Conservation (phyloP, 2,797 vertebrate genomes). For the Aldrovandia affinis region DNA sequence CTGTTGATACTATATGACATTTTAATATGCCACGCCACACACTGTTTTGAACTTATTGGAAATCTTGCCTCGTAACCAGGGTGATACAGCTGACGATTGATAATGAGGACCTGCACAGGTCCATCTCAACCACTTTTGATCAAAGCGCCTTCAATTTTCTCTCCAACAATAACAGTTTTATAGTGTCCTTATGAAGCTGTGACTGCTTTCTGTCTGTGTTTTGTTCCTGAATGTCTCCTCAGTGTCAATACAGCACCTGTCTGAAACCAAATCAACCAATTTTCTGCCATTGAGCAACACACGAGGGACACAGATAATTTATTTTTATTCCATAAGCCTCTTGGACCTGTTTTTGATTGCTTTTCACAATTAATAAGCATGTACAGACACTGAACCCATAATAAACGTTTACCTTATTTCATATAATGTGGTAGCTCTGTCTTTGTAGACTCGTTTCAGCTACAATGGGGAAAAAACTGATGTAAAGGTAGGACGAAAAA, state of each 20-base stretch:
- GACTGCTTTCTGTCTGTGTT: not conserved
- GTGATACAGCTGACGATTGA: conserved; percentile 30
- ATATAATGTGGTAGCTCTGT: not conserved
- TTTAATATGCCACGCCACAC: conserved; percentile 20
- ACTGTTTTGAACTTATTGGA: not conserved
- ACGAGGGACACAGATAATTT: not conserved
- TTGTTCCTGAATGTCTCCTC: not conserved
- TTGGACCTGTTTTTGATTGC: not conserved
- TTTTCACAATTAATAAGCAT: not conserved
- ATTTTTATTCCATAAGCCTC: not conserved
- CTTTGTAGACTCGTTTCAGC: not conserved
- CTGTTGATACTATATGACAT: conserved; percentile 14
- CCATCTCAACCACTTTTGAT: conserved; percentile 12
- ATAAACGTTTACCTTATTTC: not conserved
- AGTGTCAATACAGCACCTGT: not conserved
- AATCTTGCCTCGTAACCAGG: conserved; percentile 6
- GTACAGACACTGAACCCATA: not conserved
- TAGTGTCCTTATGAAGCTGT: conserved; percentile 1
- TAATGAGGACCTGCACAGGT: conserved; percentile 10
- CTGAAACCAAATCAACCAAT: not conserved
- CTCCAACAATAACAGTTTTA: conserved; percentile 25
- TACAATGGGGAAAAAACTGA: not conserved
- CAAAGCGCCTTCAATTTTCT: conserved; percentile 21
- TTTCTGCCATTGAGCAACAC: not conserved
- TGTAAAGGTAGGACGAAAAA: not conserved